Conservation (phyloP, 2,797 vertebrate genomes). For the Ctenosaura bakeri region DNA sequence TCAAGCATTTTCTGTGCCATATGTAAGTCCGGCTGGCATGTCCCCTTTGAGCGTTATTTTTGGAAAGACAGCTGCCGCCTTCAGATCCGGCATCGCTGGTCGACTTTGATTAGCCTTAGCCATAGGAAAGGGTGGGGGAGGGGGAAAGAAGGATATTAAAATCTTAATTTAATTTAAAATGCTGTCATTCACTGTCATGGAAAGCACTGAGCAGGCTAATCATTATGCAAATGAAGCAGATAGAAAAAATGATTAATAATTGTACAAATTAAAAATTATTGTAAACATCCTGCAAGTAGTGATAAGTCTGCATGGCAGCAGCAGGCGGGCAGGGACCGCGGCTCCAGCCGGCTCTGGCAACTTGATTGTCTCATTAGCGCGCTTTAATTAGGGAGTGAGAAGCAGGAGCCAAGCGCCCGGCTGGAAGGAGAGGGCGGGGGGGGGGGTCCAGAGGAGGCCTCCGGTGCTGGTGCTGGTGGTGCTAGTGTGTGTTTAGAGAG, state of each 20-base stretch:
- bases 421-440: too few species aligned
- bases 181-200: constrained; percentile 80
- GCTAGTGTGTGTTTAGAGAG: too few species aligned
- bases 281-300: constrained; percentile 83
- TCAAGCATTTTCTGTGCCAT: background rate
- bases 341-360: constrained; percentile 61
- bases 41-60: background rate
- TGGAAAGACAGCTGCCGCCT: background rate
- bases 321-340: constrained; percentile 61
- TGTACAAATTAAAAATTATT: constrained; percentile 85
- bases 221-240: constrained; percentile 85
- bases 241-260: constrained; percentile 87
- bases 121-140: background rate
- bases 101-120: constrained; percentile 75
- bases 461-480: fast-evolving
- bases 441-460: fast-evolving
- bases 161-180: constrained; percentile 83
- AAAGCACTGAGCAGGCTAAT: constrained; percentile 80
- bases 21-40: fast-evolving
- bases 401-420: fast-evolving
- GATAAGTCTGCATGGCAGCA: constrained; percentile 76
- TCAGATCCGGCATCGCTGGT: constrained; percentile 37
- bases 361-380: constrained; percentile 71
- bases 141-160: constrained; percentile 72
- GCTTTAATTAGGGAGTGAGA: constrained; percentile 56